Percentiles rank a stretch among this genome's conserved stretches.
Conservation (phyloP, 2,113 vertebrate genomes). For the Sturnus vulgaris region DNA sequence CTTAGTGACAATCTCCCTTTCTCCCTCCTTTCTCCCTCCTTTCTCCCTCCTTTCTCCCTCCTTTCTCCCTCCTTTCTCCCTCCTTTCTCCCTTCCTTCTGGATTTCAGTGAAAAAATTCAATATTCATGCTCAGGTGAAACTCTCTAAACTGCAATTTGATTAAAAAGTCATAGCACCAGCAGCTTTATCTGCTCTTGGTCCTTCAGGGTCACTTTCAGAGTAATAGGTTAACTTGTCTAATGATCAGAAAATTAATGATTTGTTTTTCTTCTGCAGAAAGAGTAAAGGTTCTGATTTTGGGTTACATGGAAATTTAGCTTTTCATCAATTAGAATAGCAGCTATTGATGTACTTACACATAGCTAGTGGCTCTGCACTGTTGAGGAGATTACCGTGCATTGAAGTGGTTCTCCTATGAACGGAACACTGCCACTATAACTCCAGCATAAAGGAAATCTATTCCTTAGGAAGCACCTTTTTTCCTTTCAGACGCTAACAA, state of each 20-base stretch:
- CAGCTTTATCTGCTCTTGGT: neutral
- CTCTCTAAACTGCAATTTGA: neutral
- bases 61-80: too few relatives aligned
- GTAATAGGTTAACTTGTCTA: neutral
- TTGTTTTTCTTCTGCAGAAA: neutral
- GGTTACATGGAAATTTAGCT: neutral
- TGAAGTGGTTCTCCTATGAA: neutral
- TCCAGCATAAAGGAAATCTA: neutral
- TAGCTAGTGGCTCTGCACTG: neutral
- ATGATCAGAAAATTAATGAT: neutral
- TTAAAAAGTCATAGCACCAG: neutral
- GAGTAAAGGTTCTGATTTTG: neutral
- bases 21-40: too few relatives aligned
- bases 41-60: too few relatives aligned
- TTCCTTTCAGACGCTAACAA: neutral
- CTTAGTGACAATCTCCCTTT: neutral
- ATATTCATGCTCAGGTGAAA: neutral
- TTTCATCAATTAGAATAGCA: neutral
- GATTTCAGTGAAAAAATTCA: neutral
- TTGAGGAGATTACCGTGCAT: neutral
- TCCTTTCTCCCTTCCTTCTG: too few relatives aligned
- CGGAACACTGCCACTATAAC: neutral
- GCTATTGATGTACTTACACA: neutral
- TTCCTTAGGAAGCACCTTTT: neutral
- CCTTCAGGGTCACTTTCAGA: neutral